These are phyloP conservation scores for Mastomys coucha DNA, from an alignment of 2,113 vertebrate species.

Conservation along the genomic window DNA sequence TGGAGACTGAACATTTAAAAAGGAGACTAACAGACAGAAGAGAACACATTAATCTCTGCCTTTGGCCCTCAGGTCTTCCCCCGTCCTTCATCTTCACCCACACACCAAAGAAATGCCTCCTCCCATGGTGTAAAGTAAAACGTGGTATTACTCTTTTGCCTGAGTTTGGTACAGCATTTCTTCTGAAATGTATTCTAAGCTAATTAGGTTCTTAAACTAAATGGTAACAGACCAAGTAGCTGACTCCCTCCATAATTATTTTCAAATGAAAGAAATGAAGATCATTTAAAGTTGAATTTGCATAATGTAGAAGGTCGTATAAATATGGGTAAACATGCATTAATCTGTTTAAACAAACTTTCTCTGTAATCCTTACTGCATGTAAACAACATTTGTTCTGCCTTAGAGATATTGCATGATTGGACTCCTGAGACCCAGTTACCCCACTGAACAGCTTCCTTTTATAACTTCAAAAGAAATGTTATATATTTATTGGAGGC, in stretches of 20 bases:
- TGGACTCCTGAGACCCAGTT: slow-evolving; percentile 87
- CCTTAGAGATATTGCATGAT: slow-evolving; percentile 87
- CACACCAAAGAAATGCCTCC: background rate
- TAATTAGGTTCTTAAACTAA: slow-evolving; percentile 79
- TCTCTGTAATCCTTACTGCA: slow-evolving; percentile 86
- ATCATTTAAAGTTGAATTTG: slow-evolving; percentile 83
- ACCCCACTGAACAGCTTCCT: slow-evolving; percentile 86
- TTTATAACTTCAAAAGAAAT: slow-evolving; percentile 89
- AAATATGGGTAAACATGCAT: slow-evolving; percentile 86
- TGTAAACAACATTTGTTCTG: slow-evolving; percentile 90
- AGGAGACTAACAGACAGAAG: slow-evolving; percentile 65
- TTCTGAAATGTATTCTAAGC: slow-evolving; percentile 77
- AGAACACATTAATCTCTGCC: background rate
- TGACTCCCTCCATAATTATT: slow-evolving; percentile 78
- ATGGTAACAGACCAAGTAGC: slow-evolving; percentile 74
- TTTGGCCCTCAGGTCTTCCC: background rate
- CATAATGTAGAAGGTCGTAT: slow-evolving; percentile 85
- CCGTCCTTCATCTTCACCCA: background rate
- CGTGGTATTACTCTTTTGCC: background rate
- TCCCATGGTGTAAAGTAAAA: slow-evolving; percentile 38
- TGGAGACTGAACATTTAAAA: slow-evolving; percentile 38
- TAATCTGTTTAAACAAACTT: slow-evolving; percentile 88
- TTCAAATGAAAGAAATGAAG: slow-evolving; percentile 83
- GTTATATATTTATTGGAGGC: slow-evolving; percentile 87
- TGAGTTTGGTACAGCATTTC: slow-evolving; percentile 46